Percentiles rank a stretch among this genome's conserved stretches.
phyloP scores from a whole-genome alignment of 2,888 invertebrate species.

The Mycogona germanica region DNA sequence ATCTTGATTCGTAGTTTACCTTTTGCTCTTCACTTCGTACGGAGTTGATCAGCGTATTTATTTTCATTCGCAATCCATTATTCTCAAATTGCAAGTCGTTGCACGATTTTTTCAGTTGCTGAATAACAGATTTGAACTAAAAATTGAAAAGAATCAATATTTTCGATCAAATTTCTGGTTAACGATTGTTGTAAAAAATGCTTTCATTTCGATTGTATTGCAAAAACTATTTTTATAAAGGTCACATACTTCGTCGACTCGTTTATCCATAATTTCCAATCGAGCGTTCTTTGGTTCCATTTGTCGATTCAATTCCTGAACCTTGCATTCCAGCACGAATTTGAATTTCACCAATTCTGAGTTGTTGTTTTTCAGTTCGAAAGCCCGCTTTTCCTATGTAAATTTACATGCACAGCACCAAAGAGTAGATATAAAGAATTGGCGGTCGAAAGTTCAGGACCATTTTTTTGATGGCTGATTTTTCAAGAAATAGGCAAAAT shows the following conservation, averaged over 20 bases:
- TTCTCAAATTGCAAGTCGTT: too few relatives aligned
- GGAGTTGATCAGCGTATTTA: too few relatives aligned
- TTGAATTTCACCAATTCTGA: conserved; percentile 84
- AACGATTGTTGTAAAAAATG: too few relatives aligned
- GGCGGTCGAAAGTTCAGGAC: too few relatives aligned
- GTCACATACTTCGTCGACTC: neutral
- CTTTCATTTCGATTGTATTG: too few relatives aligned
- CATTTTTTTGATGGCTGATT: too few relatives aligned
- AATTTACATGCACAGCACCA: neutral
- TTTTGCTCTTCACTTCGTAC: too few relatives aligned
- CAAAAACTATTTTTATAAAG: too few relatives aligned
- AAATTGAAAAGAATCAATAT: neutral
- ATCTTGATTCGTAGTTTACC: too few relatives aligned
- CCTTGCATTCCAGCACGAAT: conserved; percentile 79
- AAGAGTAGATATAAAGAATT: neutral
- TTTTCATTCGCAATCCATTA: too few relatives aligned
- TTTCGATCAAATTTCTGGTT: too few relatives aligned
- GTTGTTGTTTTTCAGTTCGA: conserved; percentile 68
- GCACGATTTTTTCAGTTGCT: neutral
- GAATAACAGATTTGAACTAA: neutral
- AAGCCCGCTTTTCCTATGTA: conserved; percentile 57
- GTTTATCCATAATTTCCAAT: conserved; percentile 56
- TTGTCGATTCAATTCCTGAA: conserved; percentile 69
- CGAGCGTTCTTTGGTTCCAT: conserved; percentile 77
- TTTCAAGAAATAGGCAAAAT: too few relatives aligned